phyloP scores from a whole-genome alignment of 2,888 invertebrate species.

The Cheilosia soror region DNA sequence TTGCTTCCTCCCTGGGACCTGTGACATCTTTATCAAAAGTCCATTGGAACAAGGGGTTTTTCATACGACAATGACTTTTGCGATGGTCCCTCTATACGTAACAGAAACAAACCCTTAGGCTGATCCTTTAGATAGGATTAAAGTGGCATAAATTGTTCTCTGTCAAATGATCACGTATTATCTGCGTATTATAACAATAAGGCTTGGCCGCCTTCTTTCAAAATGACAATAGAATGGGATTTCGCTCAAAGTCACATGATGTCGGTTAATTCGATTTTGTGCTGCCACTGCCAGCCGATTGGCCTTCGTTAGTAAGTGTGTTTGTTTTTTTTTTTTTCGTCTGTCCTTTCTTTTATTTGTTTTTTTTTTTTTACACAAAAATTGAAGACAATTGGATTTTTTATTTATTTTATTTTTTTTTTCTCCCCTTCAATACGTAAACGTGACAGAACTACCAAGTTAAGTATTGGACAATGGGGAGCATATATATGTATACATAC shows the following conservation, averaged over 20 bases:
- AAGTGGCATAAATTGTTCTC: slow-evolving; percentile 71
- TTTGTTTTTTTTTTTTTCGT: slow-evolving; percentile 27
- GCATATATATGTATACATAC: slow-evolving; percentile 11
- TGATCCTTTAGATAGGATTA: slow-evolving; percentile 68
- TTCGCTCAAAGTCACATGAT: slow-evolving; percentile 65
- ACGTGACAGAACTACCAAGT: slow-evolving; percentile 66
- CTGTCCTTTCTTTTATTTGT: slow-evolving; percentile 10
- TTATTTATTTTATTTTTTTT: slow-evolving; percentile 22
- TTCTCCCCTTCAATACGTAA: slow-evolving; percentile 39
- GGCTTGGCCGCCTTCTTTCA: slow-evolving; percentile 33
- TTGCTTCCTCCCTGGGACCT: too few relatives aligned
- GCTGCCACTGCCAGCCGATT: slow-evolving; percentile 70
- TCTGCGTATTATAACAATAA: slow-evolving; percentile 69
- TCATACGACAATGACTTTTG: too few relatives aligned
- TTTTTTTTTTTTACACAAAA: slow-evolving; percentile 44
- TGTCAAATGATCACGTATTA: slow-evolving; percentile 74
- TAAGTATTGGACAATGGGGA: slow-evolving; percentile 39
- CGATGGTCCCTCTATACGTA: too few relatives aligned
- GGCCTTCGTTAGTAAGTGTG: slow-evolving; percentile 56
- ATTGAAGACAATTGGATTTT: slow-evolving; percentile 57
- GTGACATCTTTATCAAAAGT: too few relatives aligned
- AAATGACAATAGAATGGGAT: slow-evolving; percentile 66
- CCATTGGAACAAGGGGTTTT: too few relatives aligned
- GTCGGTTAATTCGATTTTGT: slow-evolving; percentile 72
- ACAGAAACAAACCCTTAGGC: slow-evolving; percentile 17